Evolutionary conservation across 2,113 vertebrate species (phyloP), one percentile per base, ranked within the genome.

Genomic region (Microcebus griseorufus): DNA sequence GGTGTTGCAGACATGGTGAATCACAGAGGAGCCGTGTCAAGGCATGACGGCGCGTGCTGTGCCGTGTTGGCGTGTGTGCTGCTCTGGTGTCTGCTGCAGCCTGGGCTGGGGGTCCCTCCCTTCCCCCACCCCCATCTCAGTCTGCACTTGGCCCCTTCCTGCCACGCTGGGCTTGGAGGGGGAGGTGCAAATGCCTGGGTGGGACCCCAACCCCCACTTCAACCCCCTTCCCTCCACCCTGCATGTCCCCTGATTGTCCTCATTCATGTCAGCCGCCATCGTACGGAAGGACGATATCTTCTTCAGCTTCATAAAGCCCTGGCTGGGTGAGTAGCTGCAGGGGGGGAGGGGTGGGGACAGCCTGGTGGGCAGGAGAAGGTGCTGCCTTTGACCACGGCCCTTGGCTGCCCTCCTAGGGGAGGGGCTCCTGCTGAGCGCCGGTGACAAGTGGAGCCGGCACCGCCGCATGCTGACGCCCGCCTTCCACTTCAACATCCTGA

Each of bases 231-330:
- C 27, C 12, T 1, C 0, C n/a, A 11, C 0, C 4, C 37, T 10
- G 10, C 55, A 18, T 67, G 34, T 7, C 7, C 42, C 29, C 72
- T 85, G 9, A 81, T 72, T 2, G 23, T 72, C 4, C 12, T 88
- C 4, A 6, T 48, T 91, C 39, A 5, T 90, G 37, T 11, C 98
- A 99, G 99, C 98, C 48, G 95, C 89, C 12, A 81, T 99, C 1
- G 99, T 99, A 4, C 97, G 98, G 79, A 99, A 99, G 97, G 99
- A 99, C 7, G 80, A 98, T 78, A 4, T 99, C 2, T 98, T 99
- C 95, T 99, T 99, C 0, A 97, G 97, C 0, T 99, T 99, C 85
- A 99, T 99, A 83, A 99, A 98, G 73, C 99, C 99, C 1, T 99
- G 99, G 99, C 96, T 99, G 51, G 51, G 51, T 53, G 51, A 53